A percentile compares a stretch with the other conserved stretches of the same genome.
Evolutionary conservation across 1,140 invertebrate species (phyloP).

Genomic region (Drosophila burlai): DNA sequence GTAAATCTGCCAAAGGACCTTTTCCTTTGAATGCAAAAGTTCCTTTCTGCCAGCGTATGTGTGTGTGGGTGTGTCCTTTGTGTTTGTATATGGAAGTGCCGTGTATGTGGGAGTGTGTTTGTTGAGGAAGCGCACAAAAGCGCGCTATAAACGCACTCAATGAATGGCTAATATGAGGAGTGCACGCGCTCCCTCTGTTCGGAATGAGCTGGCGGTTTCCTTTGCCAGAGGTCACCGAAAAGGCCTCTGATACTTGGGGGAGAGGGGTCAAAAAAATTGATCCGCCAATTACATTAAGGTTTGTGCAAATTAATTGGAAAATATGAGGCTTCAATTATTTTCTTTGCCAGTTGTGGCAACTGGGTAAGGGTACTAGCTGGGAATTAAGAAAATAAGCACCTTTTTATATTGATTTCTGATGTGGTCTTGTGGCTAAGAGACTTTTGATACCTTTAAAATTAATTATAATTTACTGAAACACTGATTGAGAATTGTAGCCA

Average conservation of each 20-base stretch:
- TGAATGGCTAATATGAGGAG: constrained; percentile 79
- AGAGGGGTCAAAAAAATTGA: neutral
- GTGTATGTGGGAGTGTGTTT: constrained; percentile 15
- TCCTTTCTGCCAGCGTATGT: constrained; percentile 31
- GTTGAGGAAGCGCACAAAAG: constrained; percentile 59
- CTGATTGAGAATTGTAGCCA: too few relatives aligned
- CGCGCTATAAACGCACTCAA: constrained; percentile 75
- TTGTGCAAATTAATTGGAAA: constrained; percentile 24
- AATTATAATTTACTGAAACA: too few relatives aligned
- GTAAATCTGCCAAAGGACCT: constrained; percentile 80
- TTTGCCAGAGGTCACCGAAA: constrained; percentile 23
- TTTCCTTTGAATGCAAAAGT: constrained; percentile 77
- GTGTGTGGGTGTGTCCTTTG: constrained; percentile 21
- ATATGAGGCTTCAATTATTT: constrained; percentile 1
- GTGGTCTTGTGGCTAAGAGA: neutral
- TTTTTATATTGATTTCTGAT: too few relatives aligned
- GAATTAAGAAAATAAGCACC: neutral
- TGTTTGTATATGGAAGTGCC: constrained; percentile 16
- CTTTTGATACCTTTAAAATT: neutral
- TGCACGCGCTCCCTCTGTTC: constrained; percentile 41
- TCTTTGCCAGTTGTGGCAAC: neutral
- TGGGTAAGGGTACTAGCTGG: neutral
- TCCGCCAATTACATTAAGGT: constrained; percentile 13
- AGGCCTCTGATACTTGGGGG: neutral
- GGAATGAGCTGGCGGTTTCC: constrained; percentile 19